phyloP scores from a whole-genome alignment of 2,888 invertebrate genomes.

The Nebria salina region DNA sequence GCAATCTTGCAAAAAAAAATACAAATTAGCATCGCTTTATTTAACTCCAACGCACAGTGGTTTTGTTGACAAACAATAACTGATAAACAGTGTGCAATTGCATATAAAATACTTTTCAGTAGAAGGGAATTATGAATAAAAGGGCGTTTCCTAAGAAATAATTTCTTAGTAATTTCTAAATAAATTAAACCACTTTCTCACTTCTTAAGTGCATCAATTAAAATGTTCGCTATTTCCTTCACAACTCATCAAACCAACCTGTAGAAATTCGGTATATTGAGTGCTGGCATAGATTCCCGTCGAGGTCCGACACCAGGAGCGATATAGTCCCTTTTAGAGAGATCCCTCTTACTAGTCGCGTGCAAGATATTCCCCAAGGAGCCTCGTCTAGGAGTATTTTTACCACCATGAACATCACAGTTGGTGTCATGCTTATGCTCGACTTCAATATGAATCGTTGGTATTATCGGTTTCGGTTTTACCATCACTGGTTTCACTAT shows the following conservation, averaged over 20 bases:
- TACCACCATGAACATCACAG: conserved; percentile 79
- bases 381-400: conserved; percentile 65
- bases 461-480: conserved; percentile 49
- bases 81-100: not conserved
- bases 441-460: conserved; percentile 60
- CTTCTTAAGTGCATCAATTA: not conserved
- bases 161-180: not conserved
- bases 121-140: not conserved
- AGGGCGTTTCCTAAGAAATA: not conserved
- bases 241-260: conserved; percentile 51
- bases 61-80: not conserved
- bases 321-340: conserved; percentile 24
- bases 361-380: conserved; percentile 68
- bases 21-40: not conserved
- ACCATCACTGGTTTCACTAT: conserved; percentile 46
- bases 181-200: not conserved
- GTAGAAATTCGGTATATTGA: conserved; percentile 56
- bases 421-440: conserved; percentile 71
- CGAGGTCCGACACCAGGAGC: conserved; percentile 61
- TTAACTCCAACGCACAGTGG: not conserved
- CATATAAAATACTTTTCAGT: not conserved
- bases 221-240: not conserved
- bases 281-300: conserved; percentile 63
- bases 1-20: not conserved
- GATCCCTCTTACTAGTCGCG: conserved; percentile 56